A percentile compares a stretch with the other conserved stretches of the same genome.
Evolutionary conservation across 2,888 invertebrate species (phyloP).

Genomic region (Pterostichus niger): DNA sequence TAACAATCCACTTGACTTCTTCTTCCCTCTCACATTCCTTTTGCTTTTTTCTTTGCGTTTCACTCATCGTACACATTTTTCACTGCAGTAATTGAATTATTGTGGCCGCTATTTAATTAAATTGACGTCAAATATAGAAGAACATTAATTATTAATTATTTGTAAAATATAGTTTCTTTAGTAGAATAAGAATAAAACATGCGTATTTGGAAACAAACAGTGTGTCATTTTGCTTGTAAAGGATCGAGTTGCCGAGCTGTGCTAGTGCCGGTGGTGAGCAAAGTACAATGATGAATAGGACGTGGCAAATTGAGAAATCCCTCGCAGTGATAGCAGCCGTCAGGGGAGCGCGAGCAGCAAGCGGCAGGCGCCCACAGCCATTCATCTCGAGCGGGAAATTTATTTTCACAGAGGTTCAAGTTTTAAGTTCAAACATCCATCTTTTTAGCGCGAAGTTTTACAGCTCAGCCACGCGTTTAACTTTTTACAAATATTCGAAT

Average conservation of each 20-base stretch:
- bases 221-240: too few relatives aligned
- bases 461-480: constrained; percentile 68
- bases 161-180: too few relatives aligned
- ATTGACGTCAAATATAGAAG: background rate
- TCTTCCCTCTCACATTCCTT: constrained; percentile 30
- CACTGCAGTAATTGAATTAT: constrained; percentile 26
- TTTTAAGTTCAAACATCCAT: constrained; percentile 73
- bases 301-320: constrained; percentile 75
- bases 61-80: constrained; percentile 34
- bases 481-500: constrained; percentile 66
- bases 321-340: constrained; percentile 72
- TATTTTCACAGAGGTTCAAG: constrained; percentile 72
- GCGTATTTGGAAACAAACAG: too few relatives aligned
- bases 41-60: constrained; percentile 1
- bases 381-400: constrained; percentile 73
- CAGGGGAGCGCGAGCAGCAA: constrained; percentile 71
- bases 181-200: too few relatives aligned
- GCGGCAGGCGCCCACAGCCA: constrained; percentile 71
- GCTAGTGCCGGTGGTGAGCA: background rate
- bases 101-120: constrained; percentile 28
- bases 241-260: background rate
- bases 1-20: constrained; percentile 64
- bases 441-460: constrained; percentile 73
- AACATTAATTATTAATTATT: too few relatives aligned
- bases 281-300: constrained; percentile 47